A percentile compares a stretch with the other conserved stretches of the same genome.
Conservation (phyloP, 1,140 invertebrate species). For the Cydia fagiglandana region DNA sequence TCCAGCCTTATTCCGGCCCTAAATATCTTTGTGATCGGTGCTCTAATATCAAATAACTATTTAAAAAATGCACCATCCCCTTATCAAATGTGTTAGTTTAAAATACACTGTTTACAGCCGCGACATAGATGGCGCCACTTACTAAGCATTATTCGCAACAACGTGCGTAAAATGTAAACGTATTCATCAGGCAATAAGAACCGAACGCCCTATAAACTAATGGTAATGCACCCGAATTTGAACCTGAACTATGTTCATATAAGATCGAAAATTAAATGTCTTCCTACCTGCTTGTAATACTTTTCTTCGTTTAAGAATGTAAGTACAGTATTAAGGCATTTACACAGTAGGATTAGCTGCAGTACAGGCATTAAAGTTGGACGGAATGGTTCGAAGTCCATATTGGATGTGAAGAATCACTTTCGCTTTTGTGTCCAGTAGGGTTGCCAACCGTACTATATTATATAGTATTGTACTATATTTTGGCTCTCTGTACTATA, state of each 20-base stretch:
- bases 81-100: background rate
- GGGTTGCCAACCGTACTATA: too few species aligned
- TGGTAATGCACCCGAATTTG: background rate
- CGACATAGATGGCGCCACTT: slow-evolving; percentile 24
- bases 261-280: background rate
- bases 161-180: slow-evolving; percentile 14
- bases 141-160: slow-evolving; percentile 9
- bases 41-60: background rate
- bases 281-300: background rate
- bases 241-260: background rate
- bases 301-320: background rate
- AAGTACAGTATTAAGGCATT: slow-evolving; percentile 11
- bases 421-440: slow-evolving; percentile 12
- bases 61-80: background rate
- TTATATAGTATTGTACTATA: too few species aligned
- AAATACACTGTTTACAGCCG: slow-evolving; percentile 3
- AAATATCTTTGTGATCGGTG: too few species aligned
- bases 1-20: too few species aligned
- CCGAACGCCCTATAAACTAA: background rate
- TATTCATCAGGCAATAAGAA: background rate
- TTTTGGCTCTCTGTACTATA: too few species aligned
- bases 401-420: slow-evolving; percentile 7
- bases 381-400: background rate
- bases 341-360: background rate
- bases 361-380: background rate